Percentiles rank a stretch among this genome's conserved stretches.
These are phyloP conservation scores for Acanthurus tractus DNA, from an alignment of 2,797 vertebrate species.

Conservation along the genomic window DNA sequence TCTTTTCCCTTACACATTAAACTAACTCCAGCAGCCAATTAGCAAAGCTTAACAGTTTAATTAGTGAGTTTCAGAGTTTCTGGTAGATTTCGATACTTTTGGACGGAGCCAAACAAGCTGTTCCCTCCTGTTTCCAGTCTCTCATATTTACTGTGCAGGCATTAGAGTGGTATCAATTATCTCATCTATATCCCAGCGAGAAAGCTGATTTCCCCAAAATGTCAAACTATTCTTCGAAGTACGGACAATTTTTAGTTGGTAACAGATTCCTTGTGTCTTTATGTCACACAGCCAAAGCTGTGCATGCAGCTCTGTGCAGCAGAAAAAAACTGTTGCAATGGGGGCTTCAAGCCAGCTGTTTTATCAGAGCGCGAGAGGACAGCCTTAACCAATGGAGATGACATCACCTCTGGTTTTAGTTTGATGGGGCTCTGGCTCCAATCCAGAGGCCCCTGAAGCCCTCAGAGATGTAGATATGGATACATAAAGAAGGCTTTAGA, in stretches of 20 bases:
- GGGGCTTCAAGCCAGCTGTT: conserved; percentile 56
- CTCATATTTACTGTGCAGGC: not conserved
- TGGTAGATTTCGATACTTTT: not conserved
- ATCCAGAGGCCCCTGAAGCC: conserved; percentile 63
- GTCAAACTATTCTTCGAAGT: not conserved
- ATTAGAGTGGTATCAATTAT: conserved; percentile 24
- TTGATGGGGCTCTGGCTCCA: conserved; percentile 70
- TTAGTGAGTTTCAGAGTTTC: not conserved
- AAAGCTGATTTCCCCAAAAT: conserved; percentile 25
- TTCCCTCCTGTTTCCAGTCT: not conserved
- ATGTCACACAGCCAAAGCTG: conserved; percentile 31
- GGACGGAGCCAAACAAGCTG: not conserved
- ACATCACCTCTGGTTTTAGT: conserved; percentile 78
- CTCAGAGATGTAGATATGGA: conserved; percentile 59
- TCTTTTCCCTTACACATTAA: not conserved
- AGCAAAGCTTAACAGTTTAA: not conserved
- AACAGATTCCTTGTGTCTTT: conserved; percentile 21
- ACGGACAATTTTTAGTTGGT: not conserved
- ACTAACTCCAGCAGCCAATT: not conserved
- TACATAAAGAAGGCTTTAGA: conserved; percentile 29
- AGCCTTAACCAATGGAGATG: conserved; percentile 66
- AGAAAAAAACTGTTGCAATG: conserved; percentile 30
- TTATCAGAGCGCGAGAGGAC: conserved; percentile 64
- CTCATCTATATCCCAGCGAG: not conserved
- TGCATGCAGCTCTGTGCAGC: conserved; percentile 30